A percentile compares a stretch with the other conserved stretches of the same genome.
Conservation (phyloP, 2,797 vertebrate species). For the Siniperca scherzeri region DNA sequence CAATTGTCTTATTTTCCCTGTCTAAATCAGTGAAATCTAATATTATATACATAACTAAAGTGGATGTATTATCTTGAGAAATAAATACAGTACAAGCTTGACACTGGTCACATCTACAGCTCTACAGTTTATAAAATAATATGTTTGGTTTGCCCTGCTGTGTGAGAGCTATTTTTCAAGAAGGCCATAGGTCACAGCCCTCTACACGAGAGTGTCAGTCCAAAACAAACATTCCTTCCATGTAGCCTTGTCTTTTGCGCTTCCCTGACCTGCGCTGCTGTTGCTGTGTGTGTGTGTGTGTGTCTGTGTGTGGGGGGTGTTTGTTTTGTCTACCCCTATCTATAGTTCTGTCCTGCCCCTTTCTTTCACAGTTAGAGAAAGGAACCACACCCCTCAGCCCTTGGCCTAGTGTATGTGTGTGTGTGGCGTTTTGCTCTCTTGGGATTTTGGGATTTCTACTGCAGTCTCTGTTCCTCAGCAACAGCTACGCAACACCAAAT, state of each 20-base stretch:
- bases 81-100: constrained; percentile 1
- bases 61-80: neutral
- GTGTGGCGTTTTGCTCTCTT: constrained; percentile 54
- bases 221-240: constrained; percentile 71
- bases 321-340: constrained; percentile 84
- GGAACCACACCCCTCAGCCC: constrained; percentile 86
- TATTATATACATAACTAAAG: neutral
- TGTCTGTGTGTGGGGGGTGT: constrained; percentile 58
- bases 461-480: constrained; percentile 29
- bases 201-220: constrained; percentile 43
- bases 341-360: constrained; percentile 83
- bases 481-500: constrained; percentile 1
- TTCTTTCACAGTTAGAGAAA: constrained; percentile 87
- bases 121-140: neutral
- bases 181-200: constrained; percentile 58
- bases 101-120: neutral
- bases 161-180: constrained; percentile 39
- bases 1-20: neutral
- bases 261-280: constrained; percentile 64
- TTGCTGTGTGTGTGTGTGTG: constrained; percentile 42
- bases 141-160: constrained; percentile 21
- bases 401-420: constrained; percentile 52
- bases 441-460: constrained; percentile 69
- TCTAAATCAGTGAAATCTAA: neutral
- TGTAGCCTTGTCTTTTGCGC: constrained; percentile 43